phyloP scores from a whole-genome alignment of 2,113 vertebrate species.

The Pavo muticus region DNA sequence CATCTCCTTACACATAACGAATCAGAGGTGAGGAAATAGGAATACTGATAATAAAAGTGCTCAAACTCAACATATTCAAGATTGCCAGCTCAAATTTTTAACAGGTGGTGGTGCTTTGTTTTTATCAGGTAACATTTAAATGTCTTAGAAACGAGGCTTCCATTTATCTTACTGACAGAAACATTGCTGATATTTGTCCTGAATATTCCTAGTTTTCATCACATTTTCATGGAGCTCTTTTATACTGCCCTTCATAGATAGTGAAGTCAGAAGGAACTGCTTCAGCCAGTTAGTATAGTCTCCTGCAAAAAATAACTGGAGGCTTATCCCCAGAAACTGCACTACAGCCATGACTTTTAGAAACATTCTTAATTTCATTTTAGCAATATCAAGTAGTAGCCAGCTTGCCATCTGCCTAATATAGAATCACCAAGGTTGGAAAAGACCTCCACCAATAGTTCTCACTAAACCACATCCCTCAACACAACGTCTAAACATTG shows the following conservation, averaged over 20 bases:
- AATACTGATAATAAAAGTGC: slow-evolving; percentile 21
- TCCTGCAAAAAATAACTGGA: not conserved
- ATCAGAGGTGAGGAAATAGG: not conserved
- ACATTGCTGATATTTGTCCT: slow-evolving; percentile 21
- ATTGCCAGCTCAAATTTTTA: slow-evolving; percentile 31
- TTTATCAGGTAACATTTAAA: not conserved
- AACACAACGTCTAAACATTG: no score
- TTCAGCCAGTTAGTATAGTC: not conserved
- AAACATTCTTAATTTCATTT: not conserved
- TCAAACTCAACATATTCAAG: slow-evolving; percentile 1
- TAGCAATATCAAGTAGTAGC: not conserved
- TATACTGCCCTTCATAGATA: not conserved
- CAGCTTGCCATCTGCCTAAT: not conserved
- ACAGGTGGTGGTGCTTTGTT: not conserved
- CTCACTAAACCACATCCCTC: no score
- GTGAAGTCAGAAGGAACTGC: not conserved
- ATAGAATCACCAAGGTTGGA: not conserved
- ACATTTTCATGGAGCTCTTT: not conserved
- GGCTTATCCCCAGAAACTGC: not conserved
- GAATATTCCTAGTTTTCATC: slow-evolving; percentile 50
- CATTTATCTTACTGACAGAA: slow-evolving; percentile 65
- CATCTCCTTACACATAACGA: not conserved
- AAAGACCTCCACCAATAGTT: no score
- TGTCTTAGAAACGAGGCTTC: not conserved
- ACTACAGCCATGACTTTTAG: not conserved